Evolutionary conservation across 2,888 invertebrate species (phyloP), one percentile per base, ranked within the genome.

Genomic region (Apantesis nais): DNA sequence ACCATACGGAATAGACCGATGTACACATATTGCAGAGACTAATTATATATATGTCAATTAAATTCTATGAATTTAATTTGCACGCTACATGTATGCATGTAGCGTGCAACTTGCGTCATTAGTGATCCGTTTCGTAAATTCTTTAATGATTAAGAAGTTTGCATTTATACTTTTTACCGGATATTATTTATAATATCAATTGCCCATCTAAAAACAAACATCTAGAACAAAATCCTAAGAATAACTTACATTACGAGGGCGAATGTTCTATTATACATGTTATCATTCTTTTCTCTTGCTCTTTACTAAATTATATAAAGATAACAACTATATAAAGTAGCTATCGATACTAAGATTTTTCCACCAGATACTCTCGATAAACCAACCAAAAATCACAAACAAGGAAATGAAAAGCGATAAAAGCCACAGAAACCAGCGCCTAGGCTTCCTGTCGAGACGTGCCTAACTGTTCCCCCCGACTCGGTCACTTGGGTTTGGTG

Each of bases 361-460:
- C 39, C 52, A 8, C 61, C 34, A 66, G 68, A 41, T 44, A 44
- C 22, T 55, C 37, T 34, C 60, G 31, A 65, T 44, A 64, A 48
- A 22, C 77, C 76, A 67, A 71, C 75, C 75, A 73, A 77, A 82
- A 80, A 80, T 74, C 79, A 80, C 85, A 89, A 90, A 90, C 87
- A 90, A 86, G 88, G 88, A 90, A 91, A 87, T 86, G 84, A 85
- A 86, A 85, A 81, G 85, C 79, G 83, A 86, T 91, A 91, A 91
- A 88, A 84, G 81, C 85, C 86, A 83, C 88, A 85, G 86, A 88
- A 89, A 89, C 82, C 87, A 86, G 83, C 85, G 83, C 88, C 89
- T 83, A 85, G 80, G 85, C 81, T 91, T 91, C 91, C 91, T 88
- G 89, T 85, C 85, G 83, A 78, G 81, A 80, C 82, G 63, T 74